Conservation (phyloP, 2,797 vertebrate genomes). For the Galago senegalensis region DNA sequence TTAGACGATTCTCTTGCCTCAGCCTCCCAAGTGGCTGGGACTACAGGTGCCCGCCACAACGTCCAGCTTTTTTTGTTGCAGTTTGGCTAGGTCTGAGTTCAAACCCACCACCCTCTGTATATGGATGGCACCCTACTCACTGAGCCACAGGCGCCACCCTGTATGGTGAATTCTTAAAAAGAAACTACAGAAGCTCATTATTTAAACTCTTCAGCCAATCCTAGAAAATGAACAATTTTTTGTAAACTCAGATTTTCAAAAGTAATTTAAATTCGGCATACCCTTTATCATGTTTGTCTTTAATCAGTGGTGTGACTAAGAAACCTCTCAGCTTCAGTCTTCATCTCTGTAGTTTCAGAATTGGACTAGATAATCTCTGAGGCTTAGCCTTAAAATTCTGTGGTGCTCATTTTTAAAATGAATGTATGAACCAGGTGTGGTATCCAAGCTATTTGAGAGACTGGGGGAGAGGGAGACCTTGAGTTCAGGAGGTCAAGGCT, state of each 20-base stretch:
- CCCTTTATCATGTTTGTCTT: constrained; percentile 39
- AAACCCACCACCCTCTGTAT: too few species aligned
- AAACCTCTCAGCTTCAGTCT: background rate
- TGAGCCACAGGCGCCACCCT: background rate
- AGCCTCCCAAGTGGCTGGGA: too few species aligned
- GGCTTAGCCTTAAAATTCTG: constrained; percentile 51
- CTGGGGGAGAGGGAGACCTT: background rate
- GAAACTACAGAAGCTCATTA: background rate
- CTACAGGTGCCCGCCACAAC: too few species aligned
- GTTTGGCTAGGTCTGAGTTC: too few species aligned
- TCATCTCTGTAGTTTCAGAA: constrained; percentile 57
- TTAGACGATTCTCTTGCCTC: too few species aligned
- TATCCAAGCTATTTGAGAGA: background rate
- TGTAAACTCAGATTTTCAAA: constrained; percentile 47
- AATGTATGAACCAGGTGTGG: background rate
- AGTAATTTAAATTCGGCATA: background rate
- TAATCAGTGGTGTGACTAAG: background rate
- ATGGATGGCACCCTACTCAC: too few species aligned
- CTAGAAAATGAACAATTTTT: constrained; percentile 15
- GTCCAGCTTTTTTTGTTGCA: too few species aligned
- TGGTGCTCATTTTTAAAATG: constrained; percentile 23
- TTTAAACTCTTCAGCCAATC: constrained; percentile 24
- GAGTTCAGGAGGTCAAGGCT: background rate
- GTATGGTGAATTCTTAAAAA: background rate
- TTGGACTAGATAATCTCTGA: constrained; percentile 39